Evolutionary conservation across 2,797 vertebrate species (phyloP), one percentile per base, ranked within the genome.

Genomic region (Setipinna tenuifilis): DNA sequence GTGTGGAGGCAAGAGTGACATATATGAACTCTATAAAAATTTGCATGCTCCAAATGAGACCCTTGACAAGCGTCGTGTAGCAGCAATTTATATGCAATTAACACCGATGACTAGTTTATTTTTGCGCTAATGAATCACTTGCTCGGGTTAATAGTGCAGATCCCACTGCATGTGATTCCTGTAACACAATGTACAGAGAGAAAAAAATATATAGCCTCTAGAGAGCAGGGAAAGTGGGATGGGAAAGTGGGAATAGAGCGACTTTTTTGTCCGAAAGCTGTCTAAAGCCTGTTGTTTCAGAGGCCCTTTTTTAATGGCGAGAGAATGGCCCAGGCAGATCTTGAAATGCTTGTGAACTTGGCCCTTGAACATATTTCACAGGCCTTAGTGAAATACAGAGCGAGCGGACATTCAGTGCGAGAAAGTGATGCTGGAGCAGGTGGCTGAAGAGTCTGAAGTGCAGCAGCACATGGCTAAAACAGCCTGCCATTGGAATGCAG

Each of bases 111-210:
- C 87, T 90, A 90, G 90, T 86, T 92, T 90, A 89, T 91, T 89
- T 93, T 91, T 31, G 86, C 91, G 54, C 88, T 91, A 91, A 92
- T 92, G 88, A 93, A 89, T 83, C 89, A 85, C 59, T 14, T 46
- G 62, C 82, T 89, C 84, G 92, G 93, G 93, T 94, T 94, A 95
- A 95, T 95, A 92, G 93, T 90, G 16, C 90, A 61, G 86, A 89
- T 87, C 85, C 83, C 89, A 88, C 85, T 88, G 81, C 78, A 23
- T 83, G 58, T 90, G 90, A 92, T 90, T 86, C 10, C 81, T 86
- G n/a, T 61, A 80, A 83, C 59, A 82, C 81, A 31, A 28, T 84
- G 83, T 50, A 85, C 86, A 87, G 12, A 62, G 21, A 85, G 87
- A 93, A 93, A 91, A 54, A 54, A 54, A 54, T 54, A 14, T 93